Conservation (phyloP, 2,888 invertebrate species). For the Fragum whitleyi region DNA sequence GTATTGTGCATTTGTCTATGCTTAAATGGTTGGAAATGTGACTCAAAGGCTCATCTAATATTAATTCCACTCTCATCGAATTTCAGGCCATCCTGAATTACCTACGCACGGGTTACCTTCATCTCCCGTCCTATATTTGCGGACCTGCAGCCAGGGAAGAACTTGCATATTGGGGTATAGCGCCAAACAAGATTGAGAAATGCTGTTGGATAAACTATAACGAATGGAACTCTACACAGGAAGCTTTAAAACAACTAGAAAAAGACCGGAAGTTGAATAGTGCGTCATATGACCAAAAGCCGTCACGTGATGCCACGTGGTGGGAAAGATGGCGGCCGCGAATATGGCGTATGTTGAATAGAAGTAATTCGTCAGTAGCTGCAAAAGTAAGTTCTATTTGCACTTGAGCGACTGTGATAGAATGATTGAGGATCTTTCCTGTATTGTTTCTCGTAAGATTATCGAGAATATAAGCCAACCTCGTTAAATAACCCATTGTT, state of each 20-base stretch:
- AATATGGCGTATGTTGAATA: constrained; percentile 73
- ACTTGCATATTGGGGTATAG: constrained; percentile 76
- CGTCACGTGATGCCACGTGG: constrained; percentile 15
- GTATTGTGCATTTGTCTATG: too few relatives aligned
- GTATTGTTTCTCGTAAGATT: too few relatives aligned
- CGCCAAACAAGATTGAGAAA: constrained; percentile 69
- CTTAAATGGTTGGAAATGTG: too few relatives aligned
- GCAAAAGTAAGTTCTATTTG: constrained; percentile 68
- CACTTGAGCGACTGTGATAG: background rate
- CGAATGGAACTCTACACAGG: constrained; percentile 73
- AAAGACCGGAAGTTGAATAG: constrained; percentile 62
- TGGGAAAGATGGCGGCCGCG: constrained; percentile 50
- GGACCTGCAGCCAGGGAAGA: constrained; percentile 71
- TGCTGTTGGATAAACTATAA: constrained; percentile 78
- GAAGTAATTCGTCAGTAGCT: constrained; percentile 66
- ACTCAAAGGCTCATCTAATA: too few relatives aligned
- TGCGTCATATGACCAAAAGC: constrained; percentile 16
- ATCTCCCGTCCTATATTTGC: constrained; percentile 70
- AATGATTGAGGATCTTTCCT: too few relatives aligned
- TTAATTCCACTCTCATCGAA: background rate
- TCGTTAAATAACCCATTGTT: too few relatives aligned
- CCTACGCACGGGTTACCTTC: constrained; percentile 69
- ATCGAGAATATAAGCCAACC: too few relatives aligned
- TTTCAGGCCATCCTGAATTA: constrained; percentile 68
- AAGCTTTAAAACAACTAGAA: constrained; percentile 66